Evolutionary conservation across 2,797 vertebrate genomes (phyloP).

Genomic region (Megalops cyprinoides): DNA sequence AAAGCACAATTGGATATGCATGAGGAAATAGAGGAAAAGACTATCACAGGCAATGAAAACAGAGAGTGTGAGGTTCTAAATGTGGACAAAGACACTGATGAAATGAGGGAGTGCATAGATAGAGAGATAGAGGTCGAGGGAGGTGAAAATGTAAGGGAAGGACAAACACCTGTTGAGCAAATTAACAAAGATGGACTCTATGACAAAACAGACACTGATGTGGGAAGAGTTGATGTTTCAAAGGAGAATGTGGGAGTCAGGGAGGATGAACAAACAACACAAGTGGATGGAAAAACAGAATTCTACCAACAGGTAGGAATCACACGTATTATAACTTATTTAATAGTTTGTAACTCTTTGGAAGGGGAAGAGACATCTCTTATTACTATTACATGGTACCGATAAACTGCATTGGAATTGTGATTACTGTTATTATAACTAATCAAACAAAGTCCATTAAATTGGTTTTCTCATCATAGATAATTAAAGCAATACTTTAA

Average conservation of each 20-base stretch:
- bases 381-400: too few relatives aligned
- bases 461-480: neutral
- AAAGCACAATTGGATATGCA: constrained; percentile 41
- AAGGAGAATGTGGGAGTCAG: neutral
- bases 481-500: neutral
- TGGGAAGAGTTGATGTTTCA: neutral
- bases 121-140: constrained; percentile 18
- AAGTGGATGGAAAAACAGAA: neutral
- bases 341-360: neutral
- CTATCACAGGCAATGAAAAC: constrained; percentile 25
- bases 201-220: constrained; percentile 31
- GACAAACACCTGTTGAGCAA: neutral
- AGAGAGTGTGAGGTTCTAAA: neutral
- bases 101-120: constrained; percentile 17
- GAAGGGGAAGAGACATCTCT: too few relatives aligned
- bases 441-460: too few relatives aligned
- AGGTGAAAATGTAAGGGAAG: constrained; percentile 16
- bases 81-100: neutral
- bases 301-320: constrained; percentile 22
- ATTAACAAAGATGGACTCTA: constrained; percentile 23
- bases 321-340: too few relatives aligned
- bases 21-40: constrained; percentile 9
- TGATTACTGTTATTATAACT: too few relatives aligned
- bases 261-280: neutral
- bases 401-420: neutral